These are phyloP conservation scores for Cheilosia scutellata DNA, from an alignment of 2,888 invertebrate genomes.

Conservation along the genomic window DNA sequence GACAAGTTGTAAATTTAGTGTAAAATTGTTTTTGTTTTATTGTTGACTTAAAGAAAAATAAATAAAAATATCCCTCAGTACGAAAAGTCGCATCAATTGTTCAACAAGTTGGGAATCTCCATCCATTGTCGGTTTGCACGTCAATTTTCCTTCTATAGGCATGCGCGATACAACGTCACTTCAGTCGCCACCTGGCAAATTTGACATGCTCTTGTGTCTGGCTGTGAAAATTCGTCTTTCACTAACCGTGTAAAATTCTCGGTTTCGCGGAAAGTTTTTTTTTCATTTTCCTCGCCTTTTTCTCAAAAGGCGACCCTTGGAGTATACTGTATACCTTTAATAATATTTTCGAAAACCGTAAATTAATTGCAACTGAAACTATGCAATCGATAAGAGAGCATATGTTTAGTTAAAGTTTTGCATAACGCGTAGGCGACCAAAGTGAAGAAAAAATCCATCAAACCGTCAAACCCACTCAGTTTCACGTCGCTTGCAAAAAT, in stretches of 20 bases:
- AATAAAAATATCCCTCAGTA: slow-evolving; percentile 17
- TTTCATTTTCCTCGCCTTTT: background rate
- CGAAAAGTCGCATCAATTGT: slow-evolving; percentile 31
- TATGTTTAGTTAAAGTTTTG: slow-evolving; percentile 75
- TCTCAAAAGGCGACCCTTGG: background rate
- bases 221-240: slow-evolving; percentile 37
- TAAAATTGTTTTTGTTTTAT: slow-evolving; percentile 22
- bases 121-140: background rate
- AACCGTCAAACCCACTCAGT: background rate
- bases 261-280: slow-evolving; percentile 24
- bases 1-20: slow-evolving; percentile 44
- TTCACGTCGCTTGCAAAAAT: background rate
- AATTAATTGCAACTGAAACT: slow-evolving; percentile 65
- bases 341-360: background rate
- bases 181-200: slow-evolving; percentile 36
- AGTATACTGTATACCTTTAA: background rate
- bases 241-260: slow-evolving; percentile 35
- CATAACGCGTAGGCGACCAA: slow-evolving; percentile 76
- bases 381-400: slow-evolving; percentile 72
- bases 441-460: slow-evolving; percentile 30
- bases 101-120: slow-evolving; percentile 66
- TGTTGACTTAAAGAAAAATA: slow-evolving; percentile 45
- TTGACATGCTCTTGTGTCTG: slow-evolving; percentile 26
- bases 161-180: slow-evolving; percentile 64
- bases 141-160: slow-evolving; percentile 4